A percentile compares a stretch with the other conserved stretches of the same genome.
Evolutionary conservation across 1,140 invertebrate species (phyloP).

Genomic region (Cydia fagiglandana): DNA sequence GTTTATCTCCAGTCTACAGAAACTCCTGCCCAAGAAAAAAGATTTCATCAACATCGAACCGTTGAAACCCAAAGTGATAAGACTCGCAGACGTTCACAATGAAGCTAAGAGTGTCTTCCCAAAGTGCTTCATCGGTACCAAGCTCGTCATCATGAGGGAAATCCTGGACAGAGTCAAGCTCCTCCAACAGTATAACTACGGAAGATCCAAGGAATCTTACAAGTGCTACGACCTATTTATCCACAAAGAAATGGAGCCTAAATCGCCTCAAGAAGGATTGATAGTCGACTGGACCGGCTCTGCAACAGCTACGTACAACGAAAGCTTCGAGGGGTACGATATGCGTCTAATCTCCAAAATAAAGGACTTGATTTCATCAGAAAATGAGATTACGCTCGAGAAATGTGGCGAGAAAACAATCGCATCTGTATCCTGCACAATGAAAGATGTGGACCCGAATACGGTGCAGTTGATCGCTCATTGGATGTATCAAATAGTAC

Average conservation of each 20-base stretch:
- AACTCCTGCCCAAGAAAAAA: conserved; percentile 66
- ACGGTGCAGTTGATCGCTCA: conserved; percentile 59
- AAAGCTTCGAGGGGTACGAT: conserved; percentile 53
- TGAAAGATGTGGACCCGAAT: conserved; percentile 64
- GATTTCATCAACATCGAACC: conserved; percentile 56
- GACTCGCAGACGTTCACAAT: conserved; percentile 60
- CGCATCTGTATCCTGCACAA: conserved; percentile 54
- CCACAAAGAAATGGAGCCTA: conserved; percentile 63
- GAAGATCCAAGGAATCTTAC: conserved; percentile 58
- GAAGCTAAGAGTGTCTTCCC: conserved; percentile 71
- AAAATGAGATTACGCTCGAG: conserved; percentile 63
- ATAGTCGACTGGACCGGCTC: conserved; percentile 62
- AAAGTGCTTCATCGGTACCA: conserved; percentile 67
- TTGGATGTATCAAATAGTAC: conserved; percentile 60
- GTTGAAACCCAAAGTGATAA: conserved; percentile 47
- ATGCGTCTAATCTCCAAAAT: conserved; percentile 65
- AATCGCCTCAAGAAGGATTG: conserved; percentile 55
- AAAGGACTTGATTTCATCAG: conserved; percentile 63
- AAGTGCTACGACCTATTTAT: conserved; percentile 58
- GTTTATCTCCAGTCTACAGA: conserved; percentile 59
- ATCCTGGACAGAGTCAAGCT: conserved; percentile 66
- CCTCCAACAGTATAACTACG: conserved; percentile 68
- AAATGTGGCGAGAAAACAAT: conserved; percentile 53
- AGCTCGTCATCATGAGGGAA: conserved; percentile 59
- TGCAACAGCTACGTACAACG: conserved; percentile 63